A percentile compares a stretch with the other conserved stretches of the same genome.
Conservation (phyloP, 2,888 invertebrate species). For the Agonum fuliginosum region DNA sequence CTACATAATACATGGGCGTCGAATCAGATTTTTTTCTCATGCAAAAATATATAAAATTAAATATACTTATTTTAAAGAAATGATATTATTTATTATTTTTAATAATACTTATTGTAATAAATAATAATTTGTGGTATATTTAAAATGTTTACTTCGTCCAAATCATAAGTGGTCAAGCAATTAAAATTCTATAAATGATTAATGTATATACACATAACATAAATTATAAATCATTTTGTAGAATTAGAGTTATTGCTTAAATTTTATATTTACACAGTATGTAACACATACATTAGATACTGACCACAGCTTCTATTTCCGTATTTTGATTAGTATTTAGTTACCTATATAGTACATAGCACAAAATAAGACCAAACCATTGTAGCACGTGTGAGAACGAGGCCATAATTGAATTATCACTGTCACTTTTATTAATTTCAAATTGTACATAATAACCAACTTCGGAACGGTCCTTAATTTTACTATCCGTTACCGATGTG, state of each 20-base stretch:
- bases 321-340: constrained; percentile 33
- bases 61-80: not conserved
- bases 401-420: not conserved
- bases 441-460: no score
- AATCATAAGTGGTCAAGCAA: no score
- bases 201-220: constrained; percentile 53
- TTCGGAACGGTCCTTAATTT: no score
- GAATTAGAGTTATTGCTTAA: constrained; percentile 48
- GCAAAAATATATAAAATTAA: constrained; percentile 2
- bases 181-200: not conserved
- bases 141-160: no score
- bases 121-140: not conserved
- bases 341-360: constrained; percentile 2
- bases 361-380: no score
- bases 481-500: no score
- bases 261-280: constrained; percentile 54
- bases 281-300: constrained; percentile 40
- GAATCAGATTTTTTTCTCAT: constrained; percentile 57
- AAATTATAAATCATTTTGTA: constrained; percentile 33
- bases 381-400: no score
- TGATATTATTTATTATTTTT: not conserved
- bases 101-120: not conserved
- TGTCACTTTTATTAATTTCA: no score
- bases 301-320: constrained; percentile 45
- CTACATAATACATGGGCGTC: constrained; percentile 45